Evolutionary conservation across 2,797 vertebrate genomes (phyloP), one percentile per base, ranked within the genome.

Genomic region (Anguilla megastoma): DNA sequence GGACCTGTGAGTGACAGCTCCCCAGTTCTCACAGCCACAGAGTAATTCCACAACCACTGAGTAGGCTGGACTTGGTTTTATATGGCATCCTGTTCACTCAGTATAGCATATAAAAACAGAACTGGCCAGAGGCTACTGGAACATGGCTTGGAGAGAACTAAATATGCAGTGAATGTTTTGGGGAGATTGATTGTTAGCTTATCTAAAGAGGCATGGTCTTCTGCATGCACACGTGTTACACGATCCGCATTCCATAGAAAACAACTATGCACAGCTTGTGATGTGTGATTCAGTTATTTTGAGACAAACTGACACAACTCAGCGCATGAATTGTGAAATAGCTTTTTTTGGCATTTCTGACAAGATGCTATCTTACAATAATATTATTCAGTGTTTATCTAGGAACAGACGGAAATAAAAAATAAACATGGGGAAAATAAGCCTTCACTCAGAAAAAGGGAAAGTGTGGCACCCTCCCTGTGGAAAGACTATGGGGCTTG

Each of bases 1-100:
- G 87, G 91, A 88, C 92, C 8, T 86, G 63, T 88, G 93, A 93
- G 93, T 91, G 92, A 94, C 93, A 91, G 89, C 88, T 93, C 92
- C 88, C 79, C 84, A 52, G 88, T 91, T 2, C 2, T 85, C 92
- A 89, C 87, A 88, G 90, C 92, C 91, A 86, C 90, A 92, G 90
- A 91, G 87, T 89, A 86, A 89, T 93, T 93, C 85, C 89, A 7
- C 58, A n/a, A 87, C 86, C 87, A 92, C 90, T 91, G 91, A 94
- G 92, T 88, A 76, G 88, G 86, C 92, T 91, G 76, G 83, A 84
- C 41, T 86, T 76, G 74, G 24, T 86, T 88, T 86, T n/a, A 63
- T 52, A 86, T 63, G 84, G 71, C 80, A 87, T 56, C 9, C 33
- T 5, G 3, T 87, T 45, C 74, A 58, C 76, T 60, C 63, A 71